Base-by-base conservation (phyloP, 2,888 invertebrate species). In the Eupithecia insigniata region DNA sequence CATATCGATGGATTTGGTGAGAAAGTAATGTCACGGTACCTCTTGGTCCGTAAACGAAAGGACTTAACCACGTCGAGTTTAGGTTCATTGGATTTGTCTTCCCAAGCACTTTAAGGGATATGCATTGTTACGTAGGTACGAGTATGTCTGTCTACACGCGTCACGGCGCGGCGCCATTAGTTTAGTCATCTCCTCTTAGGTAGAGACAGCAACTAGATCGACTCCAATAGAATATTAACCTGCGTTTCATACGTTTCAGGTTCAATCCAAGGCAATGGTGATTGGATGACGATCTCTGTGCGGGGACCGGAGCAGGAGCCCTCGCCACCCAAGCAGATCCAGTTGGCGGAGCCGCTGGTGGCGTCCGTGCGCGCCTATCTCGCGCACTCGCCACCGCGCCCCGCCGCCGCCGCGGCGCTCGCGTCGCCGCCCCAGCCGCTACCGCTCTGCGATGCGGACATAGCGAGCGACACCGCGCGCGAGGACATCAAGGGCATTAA, bases 241-340 rank as follows among this genome's bases (percentile, higher is more conserved):
- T 7, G 10, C 16, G 32, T 30, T 34, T 69, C 83, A 74, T 82
- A 73, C 66, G 80, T 94, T 94, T 70, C 94, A 94, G 94, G 94
- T 78, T 86, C 90, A 78, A 87, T 91, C 84, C 92, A 90, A 81
- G 85, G 91, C 76, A 87, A 91, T 89, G 91, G 93, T 90, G 94
- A 94, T 89, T 94, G 94, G 94, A 94, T 94, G 94, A 94, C 94
- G 85, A 91, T 94, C 86, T 92, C 94, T 70, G 86, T 90, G 71
- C 92, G 91, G 81, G 90, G 91, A 73, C 90, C 91, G 77, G 91
- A 90, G 75, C 88, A 91, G 85, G 90, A 90, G 87, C 88, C 90
- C 62, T 82, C 92, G 78, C 92, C 92, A 68, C 90, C 91, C 51
- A 85, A 88, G 85, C 92, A 90, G 86, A 90, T 92, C 79, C 85